These are phyloP conservation scores for Drosophila nr. fundita DNA, from an alignment of 2,888 invertebrate genomes.

Conservation along the genomic window DNA sequence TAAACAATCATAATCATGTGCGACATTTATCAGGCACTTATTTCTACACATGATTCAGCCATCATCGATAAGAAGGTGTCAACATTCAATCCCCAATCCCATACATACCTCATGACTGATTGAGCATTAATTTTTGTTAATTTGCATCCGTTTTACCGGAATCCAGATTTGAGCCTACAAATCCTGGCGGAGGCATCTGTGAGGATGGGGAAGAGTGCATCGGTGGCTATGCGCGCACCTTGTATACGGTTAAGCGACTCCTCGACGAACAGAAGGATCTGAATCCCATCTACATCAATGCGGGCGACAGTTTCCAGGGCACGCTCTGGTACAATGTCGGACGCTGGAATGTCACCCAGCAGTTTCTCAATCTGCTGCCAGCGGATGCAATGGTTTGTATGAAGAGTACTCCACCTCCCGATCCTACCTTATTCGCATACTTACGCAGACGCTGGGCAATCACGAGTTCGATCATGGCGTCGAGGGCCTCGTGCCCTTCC, in stretches of 20 bases:
- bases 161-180: constrained; percentile 88
- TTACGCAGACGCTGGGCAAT: constrained; percentile 90
- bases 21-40: constrained; percentile 6
- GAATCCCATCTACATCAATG: constrained; percentile 90
- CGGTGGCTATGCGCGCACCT: constrained; percentile 89
- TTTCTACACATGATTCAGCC: not conserved
- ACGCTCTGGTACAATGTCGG: constrained; percentile 93
- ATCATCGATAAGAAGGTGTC: no score
- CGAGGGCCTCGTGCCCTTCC: constrained; percentile 89
- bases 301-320: constrained; percentile 94
- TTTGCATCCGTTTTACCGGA: constrained; percentile 1
- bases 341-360: constrained; percentile 90
- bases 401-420: not conserved
- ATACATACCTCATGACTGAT: not conserved
- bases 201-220: constrained; percentile 87
- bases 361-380: constrained; percentile 90
- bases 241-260: constrained; percentile 86
- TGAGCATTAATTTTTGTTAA: not conserved
- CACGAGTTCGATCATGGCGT: constrained; percentile 94
- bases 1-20: constrained; percentile 43
- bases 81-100: not conserved
- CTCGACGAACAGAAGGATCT: constrained; percentile 85
- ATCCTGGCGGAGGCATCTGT: constrained; percentile 87
- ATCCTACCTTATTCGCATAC: not conserved
- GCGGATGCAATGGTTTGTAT: constrained; percentile 90